These are phyloP conservation scores for Nematolebias whitei DNA, from an alignment of 2,113 vertebrate genomes.

Conservation along the genomic window DNA sequence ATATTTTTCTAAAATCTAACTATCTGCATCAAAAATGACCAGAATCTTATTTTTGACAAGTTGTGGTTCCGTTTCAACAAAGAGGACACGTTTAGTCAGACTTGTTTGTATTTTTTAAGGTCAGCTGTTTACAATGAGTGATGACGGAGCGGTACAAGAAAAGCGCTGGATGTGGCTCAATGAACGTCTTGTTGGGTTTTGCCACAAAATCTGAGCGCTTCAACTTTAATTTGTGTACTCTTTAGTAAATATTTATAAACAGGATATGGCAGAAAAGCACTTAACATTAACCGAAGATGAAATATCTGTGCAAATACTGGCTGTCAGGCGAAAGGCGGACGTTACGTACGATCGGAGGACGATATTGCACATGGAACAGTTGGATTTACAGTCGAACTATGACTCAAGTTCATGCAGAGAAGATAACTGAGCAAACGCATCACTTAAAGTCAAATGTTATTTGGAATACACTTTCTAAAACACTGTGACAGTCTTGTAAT, in stretches of 20 bases:
- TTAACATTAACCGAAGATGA: constrained; percentile 34
- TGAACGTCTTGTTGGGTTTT: constrained; percentile 14
- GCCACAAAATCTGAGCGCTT: constrained; percentile 2
- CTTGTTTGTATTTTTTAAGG: constrained; percentile 15
- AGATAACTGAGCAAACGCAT: constrained; percentile 54
- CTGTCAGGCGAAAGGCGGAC: constrained; percentile 36
- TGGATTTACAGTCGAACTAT: constrained; percentile 54
- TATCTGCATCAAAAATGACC: too few species aligned
- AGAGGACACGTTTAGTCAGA: neutral
- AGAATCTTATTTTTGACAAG: too few species aligned
- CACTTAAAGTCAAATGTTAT: constrained; percentile 31
- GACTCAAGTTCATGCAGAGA: constrained; percentile 71
- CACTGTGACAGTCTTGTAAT: constrained; percentile 41
- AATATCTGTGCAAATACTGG: constrained; percentile 58
- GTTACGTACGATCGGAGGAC: constrained; percentile 43
- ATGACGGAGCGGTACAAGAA: constrained; percentile 10
- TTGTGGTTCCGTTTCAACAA: neutral
- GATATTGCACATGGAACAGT: constrained; percentile 63
- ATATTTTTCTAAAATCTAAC: too few species aligned
- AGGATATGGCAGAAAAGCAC: constrained; percentile 14
- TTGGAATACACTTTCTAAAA: constrained; percentile 48
- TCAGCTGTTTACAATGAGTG: constrained; percentile 29
- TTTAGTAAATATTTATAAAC: neutral
- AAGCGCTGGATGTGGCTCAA: constrained; percentile 13
- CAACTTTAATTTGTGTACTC: constrained; percentile 13